phyloP scores from a whole-genome alignment of 2,888 invertebrate genomes.

The Caenorhabditis macrosperma region DNA sequence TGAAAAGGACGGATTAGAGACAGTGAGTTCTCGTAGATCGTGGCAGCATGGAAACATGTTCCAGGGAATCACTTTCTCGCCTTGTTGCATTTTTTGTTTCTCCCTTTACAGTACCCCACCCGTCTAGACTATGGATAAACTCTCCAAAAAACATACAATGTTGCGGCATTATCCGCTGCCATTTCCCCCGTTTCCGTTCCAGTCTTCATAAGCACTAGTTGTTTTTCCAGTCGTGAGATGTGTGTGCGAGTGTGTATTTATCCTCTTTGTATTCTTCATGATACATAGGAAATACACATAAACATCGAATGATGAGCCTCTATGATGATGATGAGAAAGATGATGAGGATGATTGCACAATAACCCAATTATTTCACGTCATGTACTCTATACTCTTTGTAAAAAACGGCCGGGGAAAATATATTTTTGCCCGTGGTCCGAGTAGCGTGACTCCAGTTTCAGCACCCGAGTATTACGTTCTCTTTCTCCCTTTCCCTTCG shows the following conservation, averaged over 20 bases:
- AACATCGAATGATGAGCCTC: neutral
- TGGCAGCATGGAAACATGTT: too few species aligned
- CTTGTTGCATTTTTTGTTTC: too few species aligned
- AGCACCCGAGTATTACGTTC: neutral
- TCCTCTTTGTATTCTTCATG: neutral
- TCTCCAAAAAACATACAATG: too few species aligned
- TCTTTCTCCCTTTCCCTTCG: neutral
- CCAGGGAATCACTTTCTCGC: too few species aligned
- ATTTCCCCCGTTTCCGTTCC: neutral
- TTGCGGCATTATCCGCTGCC: too few species aligned
- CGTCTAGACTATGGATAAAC: too few species aligned
- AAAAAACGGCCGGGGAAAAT: neutral
- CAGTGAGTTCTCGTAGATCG: too few species aligned
- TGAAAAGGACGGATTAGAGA: too few species aligned
- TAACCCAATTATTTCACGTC: slow-evolving; percentile 51
- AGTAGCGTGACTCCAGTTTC: neutral
- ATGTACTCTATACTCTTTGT: slow-evolving; percentile 24
- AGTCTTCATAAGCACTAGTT: neutral
- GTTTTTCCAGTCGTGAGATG: neutral
- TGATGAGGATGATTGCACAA: slow-evolving; percentile 32
- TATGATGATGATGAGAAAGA: slow-evolving; percentile 7
- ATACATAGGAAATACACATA: slow-evolving; percentile 1
- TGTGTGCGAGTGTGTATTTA: neutral
- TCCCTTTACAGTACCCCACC: neutral
- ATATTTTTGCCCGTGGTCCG: neutral